Evolutionary conservation across 2,888 invertebrate genomes (phyloP).

Genomic region (Eupithecia inturbata): DNA sequence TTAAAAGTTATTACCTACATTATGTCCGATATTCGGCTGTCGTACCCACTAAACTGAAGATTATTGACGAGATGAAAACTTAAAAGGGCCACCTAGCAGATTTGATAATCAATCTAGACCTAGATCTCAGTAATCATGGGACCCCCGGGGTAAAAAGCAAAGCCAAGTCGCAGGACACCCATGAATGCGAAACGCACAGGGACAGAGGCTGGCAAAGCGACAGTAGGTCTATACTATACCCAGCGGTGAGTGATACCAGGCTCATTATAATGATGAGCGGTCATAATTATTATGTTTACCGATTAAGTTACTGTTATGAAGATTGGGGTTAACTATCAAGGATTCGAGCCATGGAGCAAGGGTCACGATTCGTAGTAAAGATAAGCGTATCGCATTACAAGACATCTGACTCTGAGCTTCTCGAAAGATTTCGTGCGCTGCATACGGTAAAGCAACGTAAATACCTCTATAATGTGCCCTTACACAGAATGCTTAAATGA

Average conservation of each 20-base stretch:
- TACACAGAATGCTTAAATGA: background rate
- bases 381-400: slow-evolving; percentile 10
- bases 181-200: background rate
- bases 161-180: background rate
- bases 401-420: background rate
- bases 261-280: background rate
- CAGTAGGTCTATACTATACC: background rate
- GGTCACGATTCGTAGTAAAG: slow-evolving; percentile 5
- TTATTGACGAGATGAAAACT: background rate
- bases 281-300: slow-evolving; percentile 3
- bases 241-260: background rate
- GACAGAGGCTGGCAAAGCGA: background rate
- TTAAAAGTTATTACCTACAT: background rate
- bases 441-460: background rate
- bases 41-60: background rate
- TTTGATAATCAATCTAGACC: too few relatives aligned
- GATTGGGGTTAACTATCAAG: slow-evolving; percentile 2
- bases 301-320: slow-evolving; percentile 3
- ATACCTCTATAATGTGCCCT: background rate
- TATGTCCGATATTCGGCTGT: background rate
- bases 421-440: slow-evolving; percentile 8
- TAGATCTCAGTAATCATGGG: too few relatives aligned
- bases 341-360: background rate
- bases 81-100: too few relatives aligned
- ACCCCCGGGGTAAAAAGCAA: too few relatives aligned